Evolutionary conservation across 1,140 invertebrate species (phyloP), one percentile per base, ranked within the genome.

Genomic region (Phenacoccus solenopsis): DNA sequence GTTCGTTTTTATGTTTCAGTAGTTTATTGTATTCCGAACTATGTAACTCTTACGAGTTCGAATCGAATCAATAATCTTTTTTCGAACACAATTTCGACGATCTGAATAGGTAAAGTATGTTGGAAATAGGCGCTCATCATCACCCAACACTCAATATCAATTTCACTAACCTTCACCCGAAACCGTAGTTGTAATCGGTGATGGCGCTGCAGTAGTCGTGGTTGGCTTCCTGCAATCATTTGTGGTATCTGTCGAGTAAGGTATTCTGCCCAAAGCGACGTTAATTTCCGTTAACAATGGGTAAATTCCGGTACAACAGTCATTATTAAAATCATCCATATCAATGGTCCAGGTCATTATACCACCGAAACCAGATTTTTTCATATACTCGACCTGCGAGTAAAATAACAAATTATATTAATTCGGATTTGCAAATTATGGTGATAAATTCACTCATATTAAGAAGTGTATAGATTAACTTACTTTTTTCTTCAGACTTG

Each of bases 321-420:
- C 79, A 78, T 94, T 94, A 49, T 82, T 85, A 74, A 92, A 94
- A 76, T 96, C 93, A 74, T 96, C 93, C 71, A 98, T 78, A 76
- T 97, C 94, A 0, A 96, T 82, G 0, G 93, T 94, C 93, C 93
- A 97, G 1, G 92, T 88, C 71, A 90, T 88, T 1, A 88, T 85
- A 9, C 93, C 93, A 1, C 88, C 91, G 71, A 87, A 87, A 9
- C 87, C 86, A 75, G 86, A 83, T 1, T 82, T 79, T 21, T 84
- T 77, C 1, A 91, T 86, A 81, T 88, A 94, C 70, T 49, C 38
- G 3, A 49, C 38, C 38, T 49, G 20, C 20, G 3, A n/a, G 38
- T 9, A 49, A 13, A 32, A 32, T 5, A 32, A n/a, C n/a, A n/a
- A n/a, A n/a, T n/a, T n/a, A n/a, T n/a, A n/a, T n/a, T n/a, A n/a